These are phyloP conservation scores for Cremastobaeus sp. DNA, from an alignment of 2,888 invertebrate species.

Conservation along the genomic window DNA sequence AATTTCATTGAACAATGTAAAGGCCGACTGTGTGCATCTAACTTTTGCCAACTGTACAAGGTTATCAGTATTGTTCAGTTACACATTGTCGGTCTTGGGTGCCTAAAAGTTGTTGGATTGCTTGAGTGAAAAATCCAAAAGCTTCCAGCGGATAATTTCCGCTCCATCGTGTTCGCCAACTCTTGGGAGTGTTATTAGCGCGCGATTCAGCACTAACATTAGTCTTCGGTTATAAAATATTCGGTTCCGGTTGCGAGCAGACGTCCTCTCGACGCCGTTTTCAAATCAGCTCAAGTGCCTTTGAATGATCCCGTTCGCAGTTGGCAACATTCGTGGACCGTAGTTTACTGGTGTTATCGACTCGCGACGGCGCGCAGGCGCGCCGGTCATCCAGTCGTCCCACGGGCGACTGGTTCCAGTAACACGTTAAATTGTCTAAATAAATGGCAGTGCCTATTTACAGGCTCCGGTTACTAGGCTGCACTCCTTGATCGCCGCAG, in stretches of 20 bases:
- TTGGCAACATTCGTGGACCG: slow-evolving; percentile 57
- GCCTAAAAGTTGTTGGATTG: no score
- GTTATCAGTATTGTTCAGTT: no score
- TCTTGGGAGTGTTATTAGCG: no score
- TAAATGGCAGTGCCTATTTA: slow-evolving; percentile 50
- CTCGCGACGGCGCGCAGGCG: slow-evolving; percentile 50
- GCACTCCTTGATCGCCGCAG: slow-evolving; percentile 22
- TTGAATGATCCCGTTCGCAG: slow-evolving; percentile 43
- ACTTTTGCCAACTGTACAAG: no score
- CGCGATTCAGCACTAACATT: no score
- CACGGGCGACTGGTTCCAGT: slow-evolving; percentile 48
- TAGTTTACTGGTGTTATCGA: slow-evolving; percentile 58
- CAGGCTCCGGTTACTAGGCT: slow-evolving; percentile 32
- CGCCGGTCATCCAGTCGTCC: slow-evolving; percentile 46
- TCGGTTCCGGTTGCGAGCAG: slow-evolving; percentile 10
- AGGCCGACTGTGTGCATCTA: no score
- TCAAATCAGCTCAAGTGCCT: slow-evolving; percentile 27
- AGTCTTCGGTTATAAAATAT: no score
- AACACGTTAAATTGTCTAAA: slow-evolving; percentile 56
- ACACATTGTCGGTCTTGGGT: no score
- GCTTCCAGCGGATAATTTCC: no score
- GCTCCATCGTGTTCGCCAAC: no score
- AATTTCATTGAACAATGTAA: no score
- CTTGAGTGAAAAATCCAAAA: no score
- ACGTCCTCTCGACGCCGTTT: slow-evolving; percentile 10